Conservation (phyloP, 92 coral and sea anemone genomes). For the Phenganax marumi region DNA sequence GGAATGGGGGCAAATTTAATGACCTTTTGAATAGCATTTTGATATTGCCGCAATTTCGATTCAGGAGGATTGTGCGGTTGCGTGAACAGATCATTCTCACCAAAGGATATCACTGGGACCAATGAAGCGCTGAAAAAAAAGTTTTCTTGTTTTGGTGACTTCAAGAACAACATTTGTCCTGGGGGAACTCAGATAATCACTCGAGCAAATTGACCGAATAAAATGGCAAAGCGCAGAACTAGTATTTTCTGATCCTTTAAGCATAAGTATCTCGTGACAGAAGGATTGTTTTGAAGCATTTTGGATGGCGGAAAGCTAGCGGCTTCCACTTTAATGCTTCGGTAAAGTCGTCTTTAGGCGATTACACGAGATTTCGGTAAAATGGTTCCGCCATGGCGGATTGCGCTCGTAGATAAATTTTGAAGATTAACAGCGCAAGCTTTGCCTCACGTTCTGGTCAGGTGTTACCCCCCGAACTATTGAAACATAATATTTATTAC, state of each 20-base stretch:
- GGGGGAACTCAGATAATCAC: no score
- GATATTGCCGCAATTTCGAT: conserved; percentile 72
- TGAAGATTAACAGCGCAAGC: no score
- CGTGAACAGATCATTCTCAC: conserved; percentile 86
- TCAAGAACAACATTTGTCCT: no score
- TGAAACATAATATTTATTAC: background rate
- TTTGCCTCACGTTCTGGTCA: no score
- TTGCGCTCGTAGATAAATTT: no score
- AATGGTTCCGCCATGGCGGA: no score
- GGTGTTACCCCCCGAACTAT: background rate
- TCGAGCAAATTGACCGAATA: no score
- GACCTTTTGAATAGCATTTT: conserved; percentile 71
- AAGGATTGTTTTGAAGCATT: background rate
- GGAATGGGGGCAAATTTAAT: conserved; percentile 89
- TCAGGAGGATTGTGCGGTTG: conserved; percentile 88
- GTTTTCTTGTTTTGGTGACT: background rate
- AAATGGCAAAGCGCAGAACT: no score
- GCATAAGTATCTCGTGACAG: background rate
- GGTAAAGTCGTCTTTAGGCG: no score
- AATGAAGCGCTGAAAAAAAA: conserved; percentile 73
- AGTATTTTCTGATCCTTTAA: no score
- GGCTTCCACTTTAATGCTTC: no score
- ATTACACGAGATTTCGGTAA: no score
- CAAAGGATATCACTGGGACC: conserved; percentile 97
- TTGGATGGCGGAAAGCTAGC: background rate